Conservation (phyloP, 1,140 invertebrate genomes). For the Penaeus chinensis region DNA sequence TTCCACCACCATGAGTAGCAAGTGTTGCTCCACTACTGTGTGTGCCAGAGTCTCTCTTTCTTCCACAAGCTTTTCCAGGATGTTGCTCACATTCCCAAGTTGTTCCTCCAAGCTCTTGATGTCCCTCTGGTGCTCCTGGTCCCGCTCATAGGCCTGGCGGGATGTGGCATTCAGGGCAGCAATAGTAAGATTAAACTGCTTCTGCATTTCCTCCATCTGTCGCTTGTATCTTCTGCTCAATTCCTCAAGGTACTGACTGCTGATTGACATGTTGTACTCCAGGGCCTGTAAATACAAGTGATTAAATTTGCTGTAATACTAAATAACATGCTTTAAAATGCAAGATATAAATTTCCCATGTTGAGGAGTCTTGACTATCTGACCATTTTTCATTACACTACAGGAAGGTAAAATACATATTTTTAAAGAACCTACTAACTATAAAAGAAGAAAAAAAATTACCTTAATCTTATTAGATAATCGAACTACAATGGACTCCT, state of each 20-base stretch:
- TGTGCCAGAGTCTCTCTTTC: conserved; percentile 64
- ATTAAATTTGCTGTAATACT: conserved; percentile 38
- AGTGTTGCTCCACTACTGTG: conserved; percentile 69
- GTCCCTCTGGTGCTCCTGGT: conserved; percentile 51
- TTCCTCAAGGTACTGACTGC: conserved; percentile 94
- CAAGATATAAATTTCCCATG: background rate
- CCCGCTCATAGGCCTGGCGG: conserved; percentile 44
- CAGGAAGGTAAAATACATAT: conserved; percentile 3
- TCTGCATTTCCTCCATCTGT: conserved; percentile 95
- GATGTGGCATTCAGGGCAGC: conserved; percentile 79
- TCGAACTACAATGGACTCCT: conserved; percentile 95
- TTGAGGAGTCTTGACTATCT: background rate
- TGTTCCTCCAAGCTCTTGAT: conserved; percentile 51
- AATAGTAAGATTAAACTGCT: conserved; percentile 84
- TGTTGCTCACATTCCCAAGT: conserved; percentile 25
- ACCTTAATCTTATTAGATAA: conserved; percentile 96
- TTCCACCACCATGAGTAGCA: conserved; percentile 71
- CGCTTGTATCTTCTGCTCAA: conserved; percentile 93
- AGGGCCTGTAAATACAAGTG: conserved; percentile 76
- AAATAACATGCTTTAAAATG: conserved; percentile 23
- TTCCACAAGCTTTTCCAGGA: conserved; percentile 69
- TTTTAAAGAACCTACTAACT: background rate
- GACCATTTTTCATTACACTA: background rate
- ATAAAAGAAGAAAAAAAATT: conserved; percentile 59
- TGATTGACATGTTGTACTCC: conserved; percentile 96